phyloP scores from a whole-genome alignment of 1,140 invertebrate genomes.

The Phymorhynchus buccinoides region DNA sequence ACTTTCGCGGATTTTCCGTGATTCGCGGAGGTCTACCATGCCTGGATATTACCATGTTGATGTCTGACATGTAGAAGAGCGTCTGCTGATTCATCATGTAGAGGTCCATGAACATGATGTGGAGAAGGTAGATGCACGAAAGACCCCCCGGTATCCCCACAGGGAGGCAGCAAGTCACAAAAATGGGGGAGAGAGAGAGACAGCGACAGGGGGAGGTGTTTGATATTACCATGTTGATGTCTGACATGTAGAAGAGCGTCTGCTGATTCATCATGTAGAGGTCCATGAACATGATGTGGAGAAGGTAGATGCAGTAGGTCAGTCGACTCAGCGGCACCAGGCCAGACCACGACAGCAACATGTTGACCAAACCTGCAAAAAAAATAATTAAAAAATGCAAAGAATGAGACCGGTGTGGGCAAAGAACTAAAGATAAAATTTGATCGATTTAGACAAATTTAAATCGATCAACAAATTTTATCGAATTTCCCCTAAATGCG shows the following conservation, averaged over 20 bases:
- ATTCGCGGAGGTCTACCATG: no score
- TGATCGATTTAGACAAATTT: no score
- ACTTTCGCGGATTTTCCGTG: no score
- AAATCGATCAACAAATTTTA: no score
- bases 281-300: slow-evolving; percentile 41
- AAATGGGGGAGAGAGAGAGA: slow-evolving; percentile 43
- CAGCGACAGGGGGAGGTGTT: no score
- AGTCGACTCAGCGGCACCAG: slow-evolving; percentile 87
- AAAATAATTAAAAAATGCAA: not conserved
- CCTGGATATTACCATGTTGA: slow-evolving; percentile 20
- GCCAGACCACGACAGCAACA: slow-evolving; percentile 83
- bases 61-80: slow-evolving; percentile 2
- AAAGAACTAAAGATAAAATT: no score
- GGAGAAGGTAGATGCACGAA: slow-evolving; percentile 53
- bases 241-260: slow-evolving; percentile 7
- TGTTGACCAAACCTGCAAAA: slow-evolving; percentile 78
- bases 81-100: not conserved
- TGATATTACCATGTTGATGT: slow-evolving; percentile 32
- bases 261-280: not conserved
- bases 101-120: slow-evolving; percentile 49
- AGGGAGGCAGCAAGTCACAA: no score
- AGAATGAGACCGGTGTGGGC: no score
- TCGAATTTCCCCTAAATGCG: no score
- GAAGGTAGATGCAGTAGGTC: slow-evolving; percentile 73
- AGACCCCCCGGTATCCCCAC: no score